Base-by-base conservation (phyloP, 2,797 vertebrate genomes). In the Masticophis lateralis region DNA sequence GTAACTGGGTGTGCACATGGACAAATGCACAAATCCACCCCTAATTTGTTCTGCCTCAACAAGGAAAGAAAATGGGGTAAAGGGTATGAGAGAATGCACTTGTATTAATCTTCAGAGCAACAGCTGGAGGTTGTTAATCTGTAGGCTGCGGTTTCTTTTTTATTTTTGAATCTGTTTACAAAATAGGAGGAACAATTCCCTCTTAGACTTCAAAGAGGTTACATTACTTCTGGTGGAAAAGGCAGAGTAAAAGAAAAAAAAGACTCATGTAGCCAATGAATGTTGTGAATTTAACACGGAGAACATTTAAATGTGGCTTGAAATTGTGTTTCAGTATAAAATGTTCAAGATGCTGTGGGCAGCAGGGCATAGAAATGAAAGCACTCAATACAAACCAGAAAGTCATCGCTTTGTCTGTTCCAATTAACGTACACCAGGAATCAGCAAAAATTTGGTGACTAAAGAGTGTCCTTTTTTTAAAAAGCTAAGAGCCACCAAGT, bases 51-150 rank as follows among this genome's bases (percentile, higher is more conserved):
- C 9, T 83, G 87, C 16, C 47, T 57, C 22, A 13, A 59, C n/a
- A 83, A 83, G 51, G 63, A 91, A 93, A 87, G 87, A 87, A 90
- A 90, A 89, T 53, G 92, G 92, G 93, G 93, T 91, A 12, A 79
- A 92, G 53, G 87, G 95, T 87, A 86, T 63, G 53, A 20, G 47
- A 55, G 91, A 92, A 94, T 59, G 92, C 92, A 88, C 90, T 91
- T 2, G 1, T 79, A 69, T 94, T 93, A 93, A 86, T 95, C 94
- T 95, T 94, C 93, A 89, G n/a, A 94, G 87, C 83, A 93, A 93
- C 94, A 96, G 94, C 92, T 92, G 93, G 88, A 94, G 87, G 43
- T 91, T 94, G 87, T 92, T 96, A 59, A 96, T 94, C 96, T 87
- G 22, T 43, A 55, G 86, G 93, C 88, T 91, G 91, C 74, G 92